Evolutionary conservation across 2,113 vertebrate species (phyloP), one percentile per base, ranked within the genome.

Genomic region (Prunella himalayana): DNA sequence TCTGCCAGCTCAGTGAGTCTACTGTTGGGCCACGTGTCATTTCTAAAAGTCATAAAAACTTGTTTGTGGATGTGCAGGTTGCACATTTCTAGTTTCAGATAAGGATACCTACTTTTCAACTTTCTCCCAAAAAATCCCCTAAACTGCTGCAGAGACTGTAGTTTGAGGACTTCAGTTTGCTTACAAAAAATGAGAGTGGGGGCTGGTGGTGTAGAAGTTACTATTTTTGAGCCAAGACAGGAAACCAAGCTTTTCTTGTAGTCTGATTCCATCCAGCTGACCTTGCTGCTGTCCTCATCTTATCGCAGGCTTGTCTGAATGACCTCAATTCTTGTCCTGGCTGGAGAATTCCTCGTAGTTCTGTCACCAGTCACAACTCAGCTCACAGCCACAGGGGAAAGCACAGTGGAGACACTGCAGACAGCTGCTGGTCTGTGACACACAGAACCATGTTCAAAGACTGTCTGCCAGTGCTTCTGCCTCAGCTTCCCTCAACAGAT

Each of bases 11-110:
- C 41, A 37, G 18, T 10, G 13, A 69, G 19, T 42, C n/a, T 21
- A 27, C 16, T 64, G n/a, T 41, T 44, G 13, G 37, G 56, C 24
- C 11, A 18, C 1, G 1, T 4, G 1, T 66, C 2, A 9, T 78
- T 89, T 79, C 69, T 54, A 31, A 44, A 73, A 25, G 33, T 42
- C 47, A 71, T 51, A 18, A 92, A 70, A 70, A n/a, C 35, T 35
- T 59, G 17, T 18, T 59, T 0, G 0, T 21, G 33, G n/a, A 35
- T 54, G 27, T 72, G 23, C 27, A 68, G 35, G 24, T 33, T 30
- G 47, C 33, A 63, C 21, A 31, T 69, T 82, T 59, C 37, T 71
- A 33, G 35, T 39, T 78, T 76, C 2, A 4, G 24, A 33, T 31
- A 68, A 63, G 12, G 33, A 78, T 24, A 37, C 33, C 20, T 56